Evolutionary conservation across 2,888 invertebrate genomes (phyloP), one percentile per base, ranked within the genome.

Genomic region (Steinernema scapterisci): DNA sequence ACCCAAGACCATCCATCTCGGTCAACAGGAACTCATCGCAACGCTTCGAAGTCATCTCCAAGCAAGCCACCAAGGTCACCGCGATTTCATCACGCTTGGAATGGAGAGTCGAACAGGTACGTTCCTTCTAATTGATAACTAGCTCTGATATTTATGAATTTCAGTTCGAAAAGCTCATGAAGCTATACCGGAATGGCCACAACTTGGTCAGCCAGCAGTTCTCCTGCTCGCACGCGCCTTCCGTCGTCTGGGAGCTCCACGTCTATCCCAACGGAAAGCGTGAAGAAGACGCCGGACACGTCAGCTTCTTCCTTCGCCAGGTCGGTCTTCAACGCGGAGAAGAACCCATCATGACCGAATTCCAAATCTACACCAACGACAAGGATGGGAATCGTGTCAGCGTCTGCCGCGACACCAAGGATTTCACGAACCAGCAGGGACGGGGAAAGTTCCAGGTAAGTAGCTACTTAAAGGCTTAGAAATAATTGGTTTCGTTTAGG

Each of bases 201-300:
- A 84, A 83, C 75, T 75, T 86, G 43, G 81, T 85, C 23, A 81
- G 81, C 38, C 77, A 81, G 25, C 83, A 82, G 74, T 86, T 86
- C 74, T 80, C 81, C 11, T 82, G 82, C 16, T 82, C 83, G 16
- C 81, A 81, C 52, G 85, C 83, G 0, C 78, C 84, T 3, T 79
- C 79, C 0, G 85, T 86, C n/a, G 78, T 82, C 21, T 86, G 86
- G 86, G 86, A 86, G 72, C 72, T 86, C 71, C 86, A 86, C 72
- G 83, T 86, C 0, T 86, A 86, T 78, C 86, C 86, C 31, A 86
- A 86, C 71, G 86, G 86, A 13, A 86, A 86, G 71, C 79, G 86
- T 0, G 86, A 86, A 51, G 86, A 86, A 52, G 86, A 86, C 72
- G 72, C 73, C 72, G 82, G 81, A 52, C 80, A 84, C 73, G 86